A percentile compares a stretch with the other conserved stretches of the same genome.
phyloP scores from a whole-genome alignment of 2,113 vertebrate species.

The Salvelinus fontinalis region DNA sequence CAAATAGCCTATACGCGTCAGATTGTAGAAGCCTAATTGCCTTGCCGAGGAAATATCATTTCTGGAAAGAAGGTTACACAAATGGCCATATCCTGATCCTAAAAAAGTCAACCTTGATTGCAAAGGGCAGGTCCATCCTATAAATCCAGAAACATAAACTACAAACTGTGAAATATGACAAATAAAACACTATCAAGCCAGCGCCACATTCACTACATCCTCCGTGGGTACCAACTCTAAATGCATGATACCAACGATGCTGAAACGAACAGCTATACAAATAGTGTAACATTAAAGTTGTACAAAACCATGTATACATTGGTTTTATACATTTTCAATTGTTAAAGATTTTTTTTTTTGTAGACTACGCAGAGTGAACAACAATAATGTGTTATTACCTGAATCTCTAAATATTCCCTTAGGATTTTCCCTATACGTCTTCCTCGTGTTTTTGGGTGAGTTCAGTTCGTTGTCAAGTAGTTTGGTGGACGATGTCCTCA shows the following conservation, averaged over 20 bases:
- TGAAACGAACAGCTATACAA: too few species aligned
- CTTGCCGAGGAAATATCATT: not conserved
- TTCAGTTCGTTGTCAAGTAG: conserved; percentile 58
- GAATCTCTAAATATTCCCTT: conserved; percentile 35
- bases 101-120: not conserved
- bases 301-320: too few species aligned
- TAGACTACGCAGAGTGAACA: not conserved
- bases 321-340: too few species aligned
- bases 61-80: not conserved
- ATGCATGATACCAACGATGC: too few species aligned
- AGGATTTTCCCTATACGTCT: conserved; percentile 33
- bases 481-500: conserved; percentile 63
- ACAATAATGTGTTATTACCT: conserved; percentile 49
- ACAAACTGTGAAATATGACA: not conserved
- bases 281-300: too few species aligned
- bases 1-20: not conserved
- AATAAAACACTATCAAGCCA: not conserved
- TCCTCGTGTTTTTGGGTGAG: conserved; percentile 42
- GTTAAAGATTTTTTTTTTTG: not conserved
- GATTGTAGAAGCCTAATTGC: not conserved
- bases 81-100: not conserved
- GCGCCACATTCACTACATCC: not conserved
- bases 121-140: not conserved
- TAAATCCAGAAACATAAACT: not conserved
- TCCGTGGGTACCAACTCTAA: too few species aligned